Conservation (phyloP, 30 jellyfish, hydroid and myxozoan genomes). For the Aurelia sp. region DNA sequence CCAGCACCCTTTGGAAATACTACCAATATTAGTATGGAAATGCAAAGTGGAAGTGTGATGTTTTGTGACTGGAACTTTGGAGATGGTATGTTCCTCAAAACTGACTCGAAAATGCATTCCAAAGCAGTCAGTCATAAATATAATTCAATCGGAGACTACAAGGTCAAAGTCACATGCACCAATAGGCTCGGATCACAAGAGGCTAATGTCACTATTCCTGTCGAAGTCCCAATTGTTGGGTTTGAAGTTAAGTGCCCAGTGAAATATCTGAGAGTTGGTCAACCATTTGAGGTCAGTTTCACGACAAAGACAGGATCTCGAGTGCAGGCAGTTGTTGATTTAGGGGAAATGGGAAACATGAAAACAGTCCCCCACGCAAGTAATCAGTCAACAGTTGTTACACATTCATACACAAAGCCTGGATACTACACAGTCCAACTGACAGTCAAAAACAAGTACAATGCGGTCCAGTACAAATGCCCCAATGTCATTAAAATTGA, state of each 20-base stretch:
- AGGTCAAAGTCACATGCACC: conserved; percentile 62
- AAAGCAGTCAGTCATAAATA: conserved; percentile 51
- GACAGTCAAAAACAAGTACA: conserved; percentile 54
- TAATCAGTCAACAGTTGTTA: neutral
- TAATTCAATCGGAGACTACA: conserved; percentile 53
- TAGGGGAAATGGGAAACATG: conserved; percentile 52
- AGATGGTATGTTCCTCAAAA: conserved; percentile 61
- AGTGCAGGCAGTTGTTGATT: conserved; percentile 18
- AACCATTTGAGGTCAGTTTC: conserved; percentile 34
- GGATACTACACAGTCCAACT: conserved; percentile 60
- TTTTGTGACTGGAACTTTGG: conserved; percentile 89
- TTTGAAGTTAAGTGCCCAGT: conserved; percentile 74
- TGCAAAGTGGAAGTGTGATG: conserved; percentile 80
- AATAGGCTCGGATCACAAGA: conserved; percentile 69
- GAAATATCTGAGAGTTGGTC: conserved; percentile 44
- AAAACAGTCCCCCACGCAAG: neutral
- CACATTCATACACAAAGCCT: conserved; percentile 61
- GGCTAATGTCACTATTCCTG: conserved; percentile 51
- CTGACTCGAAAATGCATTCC: conserved; percentile 49
- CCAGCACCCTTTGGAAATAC: conserved; percentile 69
- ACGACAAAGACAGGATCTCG: conserved; percentile 77
- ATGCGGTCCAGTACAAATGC: conserved; percentile 34
- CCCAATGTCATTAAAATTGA: conserved; percentile 58
- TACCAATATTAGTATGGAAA: conserved; percentile 32
- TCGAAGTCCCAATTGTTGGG: conserved; percentile 78